Evolutionary conservation across 2,888 invertebrate genomes (phyloP), one percentile per base, ranked within the genome.

Genomic region (Colostygia pectinataria): DNA sequence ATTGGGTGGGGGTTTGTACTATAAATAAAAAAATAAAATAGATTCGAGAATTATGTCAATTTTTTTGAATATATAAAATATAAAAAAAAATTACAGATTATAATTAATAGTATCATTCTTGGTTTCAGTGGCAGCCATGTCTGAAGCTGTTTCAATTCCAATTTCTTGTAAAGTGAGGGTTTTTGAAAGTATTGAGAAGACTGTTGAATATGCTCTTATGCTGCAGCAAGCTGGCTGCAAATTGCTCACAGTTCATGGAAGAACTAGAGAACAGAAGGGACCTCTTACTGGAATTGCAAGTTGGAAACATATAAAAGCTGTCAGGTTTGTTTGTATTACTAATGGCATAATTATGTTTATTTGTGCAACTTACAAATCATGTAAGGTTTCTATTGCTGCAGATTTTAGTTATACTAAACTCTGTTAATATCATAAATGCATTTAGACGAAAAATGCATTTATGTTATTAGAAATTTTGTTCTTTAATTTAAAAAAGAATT

Each of bases 151-250:
- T 4, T 91, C 92, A 53, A 92, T 99, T 47, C 99, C 99, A 28
- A 94, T 99, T n/a, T 98, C 98, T 9, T 99, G 98, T 81, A 99
- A 99, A 91, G 95, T 99, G 36, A 92, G 99, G 63, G 93, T 98
- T 55, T 98, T 98, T 88, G 93, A 96, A 44, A 95, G 94, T 70
- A 89, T 97, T 33, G 92, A 94, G 32, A 96, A 94, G 78, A 98
- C 99, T 0, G 92, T 99, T 10, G 83, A 93, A 48, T 99, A 99
- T 92, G 99, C 99, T 2, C 91, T 95, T 83, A 97, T 98, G 97
- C 84, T 99, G 57, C 98, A 99, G 85, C 89, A 91, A n/a, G 96
- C 99, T 38, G 98, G 99, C 18, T 96, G 97, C 71, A 93, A 95
- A 82, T 89, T 99, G 72, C 90, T 99, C 23, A 98, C 99, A 4